Base-by-base conservation (phyloP, 2,797 vertebrate species). In the Parotocinclus haroldoi region DNA sequence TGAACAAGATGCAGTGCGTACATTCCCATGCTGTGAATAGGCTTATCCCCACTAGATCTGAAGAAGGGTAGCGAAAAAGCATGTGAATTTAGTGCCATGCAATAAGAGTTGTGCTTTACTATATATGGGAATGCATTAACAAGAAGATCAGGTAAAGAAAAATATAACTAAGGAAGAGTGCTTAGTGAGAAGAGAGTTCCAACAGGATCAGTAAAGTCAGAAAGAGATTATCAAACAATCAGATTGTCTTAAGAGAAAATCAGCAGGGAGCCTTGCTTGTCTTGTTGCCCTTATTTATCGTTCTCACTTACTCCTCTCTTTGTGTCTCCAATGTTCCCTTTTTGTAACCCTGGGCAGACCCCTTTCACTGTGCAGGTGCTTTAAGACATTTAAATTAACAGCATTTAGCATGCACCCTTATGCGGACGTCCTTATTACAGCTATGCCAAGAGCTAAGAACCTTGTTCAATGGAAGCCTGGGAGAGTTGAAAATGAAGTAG, bases 1-100 rank as follows among this genome's bases (percentile, higher is more conserved):
- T 49, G 52, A 65, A 51, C 49, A 58, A 51, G 19, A 14, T 16
- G 44, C 46, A 36, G 36, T 53, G 50, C 42, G 19, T 46, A 54
- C 49, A 68, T 78, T 75, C 63, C 60, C 70, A 78, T 60, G 27
- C 58, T 54, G 14, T 59, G 55, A 63, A 13, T 27, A 39, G 51
- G 8, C 11, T 46, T 61, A 5, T n/a, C 27, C 36, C 18, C 62
- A 45, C 62, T 44, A 27, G 27, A 27, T 46, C 44, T 12, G 44
- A 46, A 46, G 10, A 46, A 5, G n/a, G n/a, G n/a, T 11, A 6
- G 3, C 1, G 11, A 44, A 44, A 10, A 10, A 44, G 3, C 12
- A n/a, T n/a, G n/a, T 46, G 45, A 11, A 46, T 46, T 6, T 46
- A 46, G 45, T 12, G n/a, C 45, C 18, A 17, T 56, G n/a, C 3